Base-by-base conservation (phyloP, 2,888 invertebrate species). In the Ochropleura leucogaster region DNA sequence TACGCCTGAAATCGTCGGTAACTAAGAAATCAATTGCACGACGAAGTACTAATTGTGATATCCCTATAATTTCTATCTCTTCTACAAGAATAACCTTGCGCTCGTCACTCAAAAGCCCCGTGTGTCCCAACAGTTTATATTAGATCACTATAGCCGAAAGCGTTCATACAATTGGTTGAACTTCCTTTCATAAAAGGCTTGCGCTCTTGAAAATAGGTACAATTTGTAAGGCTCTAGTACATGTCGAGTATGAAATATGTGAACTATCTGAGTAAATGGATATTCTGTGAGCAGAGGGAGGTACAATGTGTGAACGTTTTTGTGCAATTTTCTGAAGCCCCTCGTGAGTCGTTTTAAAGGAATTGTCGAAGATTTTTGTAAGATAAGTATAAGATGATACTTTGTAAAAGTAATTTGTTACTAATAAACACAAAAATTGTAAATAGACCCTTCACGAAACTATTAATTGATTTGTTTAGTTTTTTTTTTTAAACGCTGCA, bases 121-220 rank as follows among this genome's bases (percentile, higher is more conserved):
- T 85, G 18, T 74, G 72, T 72, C 49, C 53, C 68, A 64, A 9
- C 55, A 74, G 85, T 76, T 67, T 72, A 73, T 71, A 73, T 79
- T 66, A 72, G 69, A 72, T 60, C 51, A 9, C 67, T 69, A 16
- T 30, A 77, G 10, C 42, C 9, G 55, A 72, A 72, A 74, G 70
- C 71, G 65, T 79, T 79, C 82, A 68, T 57, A 63, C 85, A 85
- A 88, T 88, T 78, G 80, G 73, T 74, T 72, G 78, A 81, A 74
- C 80, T 83, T 88, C 82, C 82, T 82, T 72, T 80, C 55, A 63
- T 77, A 77, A 80, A 85, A 83, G 85, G 74, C 64, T 84, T 78
- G 60, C 60, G 60, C 68, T 64, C 51, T 53, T 68, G 74, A 59
- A 80, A 85, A 86, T 83, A 80, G 80, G 78, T 79, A 73, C 79